These are phyloP conservation scores for Rhamphomyia laevipes DNA, from an alignment of 2,888 invertebrate species.

Conservation along the genomic window DNA sequence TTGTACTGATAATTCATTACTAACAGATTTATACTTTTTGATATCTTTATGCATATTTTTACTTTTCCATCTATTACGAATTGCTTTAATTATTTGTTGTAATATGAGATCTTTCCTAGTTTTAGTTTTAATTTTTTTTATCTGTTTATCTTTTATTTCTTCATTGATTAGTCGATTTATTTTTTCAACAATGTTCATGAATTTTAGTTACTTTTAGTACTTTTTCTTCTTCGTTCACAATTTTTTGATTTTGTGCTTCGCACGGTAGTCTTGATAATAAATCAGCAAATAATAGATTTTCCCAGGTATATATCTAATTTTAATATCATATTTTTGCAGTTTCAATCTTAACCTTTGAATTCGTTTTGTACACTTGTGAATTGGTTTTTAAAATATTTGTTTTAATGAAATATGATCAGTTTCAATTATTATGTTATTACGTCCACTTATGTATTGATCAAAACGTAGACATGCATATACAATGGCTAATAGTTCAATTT, in stretches of 20 bases:
- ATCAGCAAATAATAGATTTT: not conserved
- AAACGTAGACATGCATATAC: not conserved
- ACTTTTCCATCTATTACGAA: too few species aligned
- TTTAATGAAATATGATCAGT: not conserved
- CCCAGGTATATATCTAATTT: not conserved
- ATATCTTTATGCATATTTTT: not conserved
- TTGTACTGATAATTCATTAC: slow-evolving; percentile 2
- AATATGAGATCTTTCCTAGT: too few species aligned
- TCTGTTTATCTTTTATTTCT: too few species aligned
- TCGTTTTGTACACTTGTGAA: not conserved
- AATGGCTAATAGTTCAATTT: not conserved
- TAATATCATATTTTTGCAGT: slow-evolving; percentile 3
- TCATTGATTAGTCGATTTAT: too few species aligned
- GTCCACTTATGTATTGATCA: not conserved
- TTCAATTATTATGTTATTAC: not conserved
- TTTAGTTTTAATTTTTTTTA: too few species aligned
- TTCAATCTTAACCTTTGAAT: not conserved
- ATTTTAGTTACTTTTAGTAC: too few species aligned
- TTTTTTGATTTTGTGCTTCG: too few species aligned
- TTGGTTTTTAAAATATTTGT: not conserved
- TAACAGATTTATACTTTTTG: slow-evolving; percentile 1
- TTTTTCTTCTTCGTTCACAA: too few species aligned
- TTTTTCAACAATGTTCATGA: too few species aligned
- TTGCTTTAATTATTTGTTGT: too few species aligned
- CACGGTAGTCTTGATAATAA: too few species aligned